Percentiles rank a stretch among this genome's conserved stretches.
phyloP scores from a whole-genome alignment of 2,888 invertebrate genomes.

The Lithophane socia region DNA sequence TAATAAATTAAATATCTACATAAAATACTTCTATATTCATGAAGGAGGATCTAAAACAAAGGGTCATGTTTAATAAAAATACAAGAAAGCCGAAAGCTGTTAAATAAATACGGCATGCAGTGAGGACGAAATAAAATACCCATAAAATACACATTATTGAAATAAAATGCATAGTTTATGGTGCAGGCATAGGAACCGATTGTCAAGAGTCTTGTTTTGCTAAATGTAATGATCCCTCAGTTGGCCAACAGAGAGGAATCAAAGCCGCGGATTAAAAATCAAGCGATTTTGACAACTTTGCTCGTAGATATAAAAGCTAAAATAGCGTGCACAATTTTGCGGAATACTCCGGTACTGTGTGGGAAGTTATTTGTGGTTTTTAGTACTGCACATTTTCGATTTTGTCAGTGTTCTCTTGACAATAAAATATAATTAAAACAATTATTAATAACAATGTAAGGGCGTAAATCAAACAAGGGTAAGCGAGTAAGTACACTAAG shows the following conservation, averaged over 20 bases:
- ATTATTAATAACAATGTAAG: slow-evolving; percentile 73
- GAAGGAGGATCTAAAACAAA: slow-evolving; percentile 46
- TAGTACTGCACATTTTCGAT: slow-evolving; percentile 46
- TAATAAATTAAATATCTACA: slow-evolving; percentile 47
- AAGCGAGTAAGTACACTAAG: slow-evolving; percentile 88
- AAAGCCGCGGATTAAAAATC: slow-evolving; percentile 35
- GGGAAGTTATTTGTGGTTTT: slow-evolving; percentile 33
- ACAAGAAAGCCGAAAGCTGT: slow-evolving; percentile 75
- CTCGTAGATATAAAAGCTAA: slow-evolving; percentile 36
- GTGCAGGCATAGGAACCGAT: slow-evolving; percentile 52
- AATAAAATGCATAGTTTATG: slow-evolving; percentile 65
- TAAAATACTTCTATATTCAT: slow-evolving; percentile 54
- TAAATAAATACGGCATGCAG: slow-evolving; percentile 76
- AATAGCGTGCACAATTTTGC: slow-evolving; percentile 65
- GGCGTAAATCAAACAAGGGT: slow-evolving; percentile 86
- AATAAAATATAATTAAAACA: slow-evolving; percentile 71
- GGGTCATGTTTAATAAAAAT: slow-evolving; percentile 52
- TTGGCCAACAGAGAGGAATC: slow-evolving; percentile 37
- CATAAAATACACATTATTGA: slow-evolving; percentile 65
- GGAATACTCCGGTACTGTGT: slow-evolving; percentile 14
- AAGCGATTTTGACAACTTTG: slow-evolving; percentile 32
- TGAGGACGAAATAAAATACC: slow-evolving; percentile 60
- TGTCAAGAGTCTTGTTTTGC: slow-evolving; percentile 69
- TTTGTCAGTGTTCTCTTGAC: slow-evolving; percentile 74
- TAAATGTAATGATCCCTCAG: slow-evolving; percentile 31